Evolutionary conservation across 2,797 vertebrate genomes (phyloP), one percentile per base, ranked within the genome.

Genomic region (Sparidentex hasta): DNA sequence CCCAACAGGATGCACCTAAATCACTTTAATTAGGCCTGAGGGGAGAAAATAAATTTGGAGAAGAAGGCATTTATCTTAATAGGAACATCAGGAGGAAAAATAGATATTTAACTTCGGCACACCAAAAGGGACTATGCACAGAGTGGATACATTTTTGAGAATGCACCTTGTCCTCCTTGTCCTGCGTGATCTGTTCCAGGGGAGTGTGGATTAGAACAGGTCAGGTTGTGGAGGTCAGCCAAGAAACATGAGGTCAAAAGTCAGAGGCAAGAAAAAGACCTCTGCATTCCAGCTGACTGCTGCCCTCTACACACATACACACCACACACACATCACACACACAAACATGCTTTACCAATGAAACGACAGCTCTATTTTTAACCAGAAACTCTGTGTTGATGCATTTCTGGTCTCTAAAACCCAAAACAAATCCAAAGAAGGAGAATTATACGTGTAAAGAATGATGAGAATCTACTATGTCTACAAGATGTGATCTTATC

Each of bases 211-310:
- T 95, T 94, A 94, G 92, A 92, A 89, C 76, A 85, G 87, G 83
- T 92, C 90, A 92, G 90, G 90, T 88, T 90, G 88, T 89, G 87
- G 89, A 81, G 93, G 91, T 94, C 93, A 93, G 77, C 68, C 44
- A 61, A 80, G 81, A 80, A 92, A 87, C 90, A 80, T 66, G 73
- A 77, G 92, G 94, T 93, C 92, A 93, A 92, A 94, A 76, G 94
- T 94, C 94, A 94, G 64, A 86, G 71, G 65, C 88, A 90, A 87
- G 87, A 82, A 75, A 90, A 75, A 90, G 93, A 93, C 90, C 93
- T 87, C 76, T 88, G 87, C 94, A 96, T 96, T 95, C 94, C 94
- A 91, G 66, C 71, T 74, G 74, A 78, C 90, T 79, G 78, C 80
- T 88, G 76, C 87, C 65, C 72, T 62, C 23, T 47, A 72, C 66